phyloP scores from a whole-genome alignment of 2,113 vertebrate species.

The Maccullochella peelii region DNA sequence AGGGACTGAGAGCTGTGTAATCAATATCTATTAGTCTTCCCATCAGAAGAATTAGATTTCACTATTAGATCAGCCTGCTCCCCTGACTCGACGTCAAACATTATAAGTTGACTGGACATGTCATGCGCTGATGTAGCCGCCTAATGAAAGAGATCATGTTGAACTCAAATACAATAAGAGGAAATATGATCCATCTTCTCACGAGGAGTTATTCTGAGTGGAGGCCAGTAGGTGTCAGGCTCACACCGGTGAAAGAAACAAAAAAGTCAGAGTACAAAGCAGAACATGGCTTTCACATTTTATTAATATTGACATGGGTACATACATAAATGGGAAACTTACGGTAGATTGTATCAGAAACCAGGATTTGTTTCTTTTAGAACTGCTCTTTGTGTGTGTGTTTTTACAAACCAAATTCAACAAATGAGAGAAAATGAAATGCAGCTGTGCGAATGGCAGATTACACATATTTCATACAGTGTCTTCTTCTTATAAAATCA shows the following conservation, averaged over 20 bases:
- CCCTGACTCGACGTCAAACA: slow-evolving; percentile 78
- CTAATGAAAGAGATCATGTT: slow-evolving; percentile 79
- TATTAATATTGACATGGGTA: slow-evolving; percentile 75
- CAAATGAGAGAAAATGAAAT: slow-evolving; percentile 27
- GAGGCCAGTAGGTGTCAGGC: slow-evolving; percentile 72
- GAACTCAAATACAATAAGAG: slow-evolving; percentile 64
- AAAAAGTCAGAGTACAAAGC: slow-evolving; percentile 1
- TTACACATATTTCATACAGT: slow-evolving; percentile 34
- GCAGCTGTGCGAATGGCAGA: slow-evolving; percentile 29
- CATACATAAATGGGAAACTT: slow-evolving; percentile 60
- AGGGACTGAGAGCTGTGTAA: slow-evolving; percentile 69
- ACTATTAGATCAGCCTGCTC: slow-evolving; percentile 76
- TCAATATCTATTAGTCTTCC: slow-evolving; percentile 83
- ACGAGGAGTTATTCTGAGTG: neutral
- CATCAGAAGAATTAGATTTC: slow-evolving; percentile 82
- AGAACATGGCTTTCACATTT: slow-evolving; percentile 64
- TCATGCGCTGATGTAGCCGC: slow-evolving; percentile 57
- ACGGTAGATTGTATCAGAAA: slow-evolving; percentile 39
- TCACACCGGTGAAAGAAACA: slow-evolving; percentile 23
- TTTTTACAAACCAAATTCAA: slow-evolving; percentile 35
- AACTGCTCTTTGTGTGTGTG: slow-evolving; percentile 5
- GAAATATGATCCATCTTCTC: slow-evolving; percentile 52
- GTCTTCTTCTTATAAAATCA: slow-evolving; percentile 48
- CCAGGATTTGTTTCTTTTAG: slow-evolving; percentile 22
- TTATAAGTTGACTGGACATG: slow-evolving; percentile 73